phyloP scores from a whole-genome alignment of 53 echinoderm and acorn worm species.

The Mesocentrotus franciscanus region DNA sequence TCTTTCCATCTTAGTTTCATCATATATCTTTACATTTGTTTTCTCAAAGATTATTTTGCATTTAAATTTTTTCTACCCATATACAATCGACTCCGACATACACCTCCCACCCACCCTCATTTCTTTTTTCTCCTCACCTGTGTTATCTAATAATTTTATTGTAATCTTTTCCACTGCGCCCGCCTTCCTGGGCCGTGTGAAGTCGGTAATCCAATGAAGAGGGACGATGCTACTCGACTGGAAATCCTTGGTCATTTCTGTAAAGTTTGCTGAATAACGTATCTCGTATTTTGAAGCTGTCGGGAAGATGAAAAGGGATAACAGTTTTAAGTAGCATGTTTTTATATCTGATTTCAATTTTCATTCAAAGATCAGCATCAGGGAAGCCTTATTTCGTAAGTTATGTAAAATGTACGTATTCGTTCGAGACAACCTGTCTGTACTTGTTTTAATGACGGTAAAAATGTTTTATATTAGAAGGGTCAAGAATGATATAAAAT shows the following conservation, averaged over 20 bases:
- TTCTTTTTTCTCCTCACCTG: constrained; percentile 5
- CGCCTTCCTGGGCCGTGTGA: constrained; percentile 39
- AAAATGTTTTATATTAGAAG: no score
- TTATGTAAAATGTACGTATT: no score
- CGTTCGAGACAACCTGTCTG: no score
- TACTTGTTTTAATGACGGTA: no score
- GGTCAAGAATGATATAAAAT: no score
- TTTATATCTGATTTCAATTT: no score
- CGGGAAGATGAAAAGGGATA: background rate
- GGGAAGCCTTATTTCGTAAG: no score
- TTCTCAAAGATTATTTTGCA: no score
- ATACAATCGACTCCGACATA: no score
- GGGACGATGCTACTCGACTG: constrained; percentile 45
- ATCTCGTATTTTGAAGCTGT: constrained; percentile 70
- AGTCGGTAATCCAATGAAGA: constrained; percentile 46
- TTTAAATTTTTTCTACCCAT: background rate
- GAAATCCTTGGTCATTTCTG: constrained; percentile 65
- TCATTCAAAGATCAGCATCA: no score
- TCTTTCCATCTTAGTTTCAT: background rate
- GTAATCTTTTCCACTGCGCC: constrained; percentile 52
- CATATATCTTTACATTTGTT: no score
- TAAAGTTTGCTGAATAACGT: constrained; percentile 67
- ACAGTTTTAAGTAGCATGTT: background rate
- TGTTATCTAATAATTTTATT: background rate
- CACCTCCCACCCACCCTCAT: background rate